Percentiles rank a stretch among this genome's conserved stretches.
These are phyloP conservation scores for Phengaris alcon DNA, from an alignment of 2,888 invertebrate genomes.

Conservation along the genomic window DNA sequence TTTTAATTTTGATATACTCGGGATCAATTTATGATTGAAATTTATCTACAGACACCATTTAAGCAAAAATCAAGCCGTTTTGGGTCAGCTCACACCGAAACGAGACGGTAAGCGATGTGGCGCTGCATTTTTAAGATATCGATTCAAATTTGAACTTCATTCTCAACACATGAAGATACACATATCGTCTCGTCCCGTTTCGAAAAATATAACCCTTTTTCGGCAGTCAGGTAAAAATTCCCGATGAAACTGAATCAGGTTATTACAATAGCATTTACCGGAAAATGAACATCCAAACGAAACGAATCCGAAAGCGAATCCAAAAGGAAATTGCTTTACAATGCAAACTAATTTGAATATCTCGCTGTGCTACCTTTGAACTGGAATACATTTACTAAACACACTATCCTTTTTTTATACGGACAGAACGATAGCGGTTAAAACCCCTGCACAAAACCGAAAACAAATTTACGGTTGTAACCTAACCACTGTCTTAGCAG, in stretches of 20 bases:
- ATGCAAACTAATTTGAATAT: constrained; percentile 30
- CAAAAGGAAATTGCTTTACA: constrained; percentile 29
- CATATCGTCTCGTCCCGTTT: too few species aligned
- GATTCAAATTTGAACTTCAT: too few species aligned
- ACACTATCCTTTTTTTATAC: background rate
- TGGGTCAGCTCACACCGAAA: too few species aligned
- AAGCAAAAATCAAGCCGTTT: too few species aligned
- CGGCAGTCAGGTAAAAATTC: background rate
- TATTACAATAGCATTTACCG: constrained; percentile 5
- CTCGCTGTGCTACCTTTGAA: background rate
- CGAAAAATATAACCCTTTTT: background rate
- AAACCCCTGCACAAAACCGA: background rate
- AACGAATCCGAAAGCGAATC: constrained; percentile 9
- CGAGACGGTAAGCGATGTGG: too few species aligned
- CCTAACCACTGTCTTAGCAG: too few species aligned
- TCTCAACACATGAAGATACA: too few species aligned
- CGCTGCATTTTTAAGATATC: too few species aligned
- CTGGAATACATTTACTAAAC: background rate
- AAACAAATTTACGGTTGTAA: background rate
- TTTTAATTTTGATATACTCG: too few species aligned
- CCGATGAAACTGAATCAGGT: background rate
- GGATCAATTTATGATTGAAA: too few species aligned
- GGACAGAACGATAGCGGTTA: background rate
- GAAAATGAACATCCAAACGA: background rate
- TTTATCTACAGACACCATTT: too few species aligned